Evolutionary conservation across 2,888 invertebrate genomes (phyloP).

Genomic region (Belgica antarctica): DNA sequence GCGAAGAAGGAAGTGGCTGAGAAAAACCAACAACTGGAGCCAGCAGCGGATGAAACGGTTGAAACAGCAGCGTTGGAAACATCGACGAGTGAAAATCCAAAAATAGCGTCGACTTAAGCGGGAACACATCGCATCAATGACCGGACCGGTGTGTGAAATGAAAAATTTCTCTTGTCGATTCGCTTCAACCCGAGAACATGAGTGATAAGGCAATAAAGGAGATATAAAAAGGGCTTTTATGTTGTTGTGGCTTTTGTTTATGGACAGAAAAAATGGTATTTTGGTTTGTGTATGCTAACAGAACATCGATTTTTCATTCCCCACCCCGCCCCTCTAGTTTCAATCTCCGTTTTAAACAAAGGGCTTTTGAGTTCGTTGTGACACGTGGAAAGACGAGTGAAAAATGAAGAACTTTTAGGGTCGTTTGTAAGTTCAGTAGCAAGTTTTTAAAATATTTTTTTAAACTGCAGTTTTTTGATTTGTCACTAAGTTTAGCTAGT

Average conservation of each 20-base stretch:
- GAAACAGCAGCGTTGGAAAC: background rate
- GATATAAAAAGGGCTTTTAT: conserved; percentile 3
- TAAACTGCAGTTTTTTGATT: no score
- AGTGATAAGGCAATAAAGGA: conserved; percentile 28
- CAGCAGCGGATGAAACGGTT: background rate
- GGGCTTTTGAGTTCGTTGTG: background rate
- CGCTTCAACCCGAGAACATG: conserved; percentile 4
- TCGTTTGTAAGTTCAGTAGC: no score
- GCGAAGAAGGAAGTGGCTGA: conserved; percentile 24
- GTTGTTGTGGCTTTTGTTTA: conserved; percentile 12
- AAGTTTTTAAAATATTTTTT: no score
- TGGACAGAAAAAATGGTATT: conserved; percentile 9
- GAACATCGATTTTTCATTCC: background rate
- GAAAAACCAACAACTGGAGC: conserved; percentile 22
- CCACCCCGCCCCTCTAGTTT: background rate
- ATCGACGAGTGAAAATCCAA: background rate
- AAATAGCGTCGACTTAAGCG: background rate
- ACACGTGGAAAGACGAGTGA: no score
- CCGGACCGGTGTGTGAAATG: background rate
- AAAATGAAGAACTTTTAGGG: no score
- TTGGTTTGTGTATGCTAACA: background rate
- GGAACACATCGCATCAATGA: background rate
- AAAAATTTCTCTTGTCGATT: background rate
- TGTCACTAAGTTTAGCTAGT: no score
- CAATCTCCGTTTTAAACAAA: conserved; percentile 2